These are phyloP conservation scores for Melipona quadrifasciata DNA, from an alignment of 1,140 invertebrate species.

Conservation along the genomic window DNA sequence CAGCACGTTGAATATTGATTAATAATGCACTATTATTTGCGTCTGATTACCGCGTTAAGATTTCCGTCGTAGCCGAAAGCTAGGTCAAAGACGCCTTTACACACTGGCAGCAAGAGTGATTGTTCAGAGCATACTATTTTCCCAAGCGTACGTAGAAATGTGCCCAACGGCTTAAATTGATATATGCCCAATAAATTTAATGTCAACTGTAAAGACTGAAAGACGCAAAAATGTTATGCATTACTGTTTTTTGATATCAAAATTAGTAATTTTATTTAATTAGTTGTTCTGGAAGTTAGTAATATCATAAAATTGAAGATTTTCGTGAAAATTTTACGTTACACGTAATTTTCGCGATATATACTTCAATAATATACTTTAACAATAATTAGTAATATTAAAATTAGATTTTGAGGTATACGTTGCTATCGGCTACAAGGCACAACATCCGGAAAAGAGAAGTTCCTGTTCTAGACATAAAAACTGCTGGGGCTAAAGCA, in stretches of 20 bases:
- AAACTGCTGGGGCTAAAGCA: slow-evolving; percentile 84
- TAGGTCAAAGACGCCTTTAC: slow-evolving; percentile 84
- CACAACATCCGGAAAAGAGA: slow-evolving; percentile 75
- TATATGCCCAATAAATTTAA: slow-evolving; percentile 80
- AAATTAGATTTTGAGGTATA: slow-evolving; percentile 31
- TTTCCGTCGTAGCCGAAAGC: slow-evolving; percentile 82
- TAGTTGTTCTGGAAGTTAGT: too few species aligned
- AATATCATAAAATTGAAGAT: too few species aligned
- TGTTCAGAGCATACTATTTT: slow-evolving; percentile 81
- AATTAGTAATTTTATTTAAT: too few species aligned
- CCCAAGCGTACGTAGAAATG: slow-evolving; percentile 74
- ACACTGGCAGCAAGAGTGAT: slow-evolving; percentile 81
- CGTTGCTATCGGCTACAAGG: slow-evolving; percentile 63
- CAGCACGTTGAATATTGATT: not conserved
- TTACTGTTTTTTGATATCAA: not conserved
- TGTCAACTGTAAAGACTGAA: slow-evolving; percentile 66
- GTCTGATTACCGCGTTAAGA: slow-evolving; percentile 70
- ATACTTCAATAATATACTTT: too few species aligned
- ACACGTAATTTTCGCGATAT: too few species aligned
- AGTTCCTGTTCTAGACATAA: slow-evolving; percentile 75
- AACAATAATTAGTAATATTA: too few species aligned
- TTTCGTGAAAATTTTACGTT: too few species aligned
- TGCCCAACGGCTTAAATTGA: slow-evolving; percentile 82
- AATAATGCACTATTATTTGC: too few species aligned
- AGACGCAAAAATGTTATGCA: not conserved